A percentile compares a stretch with the other conserved stretches of the same genome.
phyloP scores from a whole-genome alignment of 2,797 vertebrate genomes.

The Perodicticus potto region DNA sequence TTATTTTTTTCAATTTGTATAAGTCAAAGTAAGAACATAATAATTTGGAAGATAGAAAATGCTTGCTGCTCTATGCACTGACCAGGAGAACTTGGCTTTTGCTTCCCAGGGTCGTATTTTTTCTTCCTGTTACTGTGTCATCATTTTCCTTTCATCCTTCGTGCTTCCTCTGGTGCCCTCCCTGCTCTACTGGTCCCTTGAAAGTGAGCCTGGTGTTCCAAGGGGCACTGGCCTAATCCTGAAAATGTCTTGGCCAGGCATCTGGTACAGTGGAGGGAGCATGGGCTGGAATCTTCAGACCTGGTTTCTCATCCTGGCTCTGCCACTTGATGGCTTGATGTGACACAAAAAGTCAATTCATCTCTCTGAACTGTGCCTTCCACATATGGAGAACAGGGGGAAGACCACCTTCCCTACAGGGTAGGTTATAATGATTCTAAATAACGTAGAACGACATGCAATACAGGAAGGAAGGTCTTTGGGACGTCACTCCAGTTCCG shows the following conservation, averaged over 20 bases:
- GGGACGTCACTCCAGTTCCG: not conserved
- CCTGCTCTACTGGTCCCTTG: not conserved
- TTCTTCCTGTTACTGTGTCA: not conserved
- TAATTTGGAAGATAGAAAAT: constrained; percentile 10
- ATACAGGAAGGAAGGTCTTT: not conserved
- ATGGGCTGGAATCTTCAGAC: not conserved
- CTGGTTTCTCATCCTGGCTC: not conserved
- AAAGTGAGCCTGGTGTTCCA: not conserved
- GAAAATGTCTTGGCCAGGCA: not conserved
- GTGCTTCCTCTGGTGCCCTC: not conserved
- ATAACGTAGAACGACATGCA: not conserved
- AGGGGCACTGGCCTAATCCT: not conserved
- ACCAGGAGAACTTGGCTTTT: not conserved
- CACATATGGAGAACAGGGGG: not conserved
- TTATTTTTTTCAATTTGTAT: not conserved
- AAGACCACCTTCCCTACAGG: not conserved
- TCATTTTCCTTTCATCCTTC: not conserved
- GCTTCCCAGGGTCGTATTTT: not conserved
- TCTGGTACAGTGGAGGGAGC: not conserved
- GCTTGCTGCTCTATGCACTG: not conserved
- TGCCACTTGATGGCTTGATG: not conserved
- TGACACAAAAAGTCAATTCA: not conserved
- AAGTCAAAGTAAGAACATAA: constrained; percentile 1
- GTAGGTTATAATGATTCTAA: not conserved
- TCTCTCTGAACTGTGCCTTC: not conserved